Evolutionary conservation across 1,140 invertebrate species (phyloP).

Genomic region (Lepeophtheirus salmonis): DNA sequence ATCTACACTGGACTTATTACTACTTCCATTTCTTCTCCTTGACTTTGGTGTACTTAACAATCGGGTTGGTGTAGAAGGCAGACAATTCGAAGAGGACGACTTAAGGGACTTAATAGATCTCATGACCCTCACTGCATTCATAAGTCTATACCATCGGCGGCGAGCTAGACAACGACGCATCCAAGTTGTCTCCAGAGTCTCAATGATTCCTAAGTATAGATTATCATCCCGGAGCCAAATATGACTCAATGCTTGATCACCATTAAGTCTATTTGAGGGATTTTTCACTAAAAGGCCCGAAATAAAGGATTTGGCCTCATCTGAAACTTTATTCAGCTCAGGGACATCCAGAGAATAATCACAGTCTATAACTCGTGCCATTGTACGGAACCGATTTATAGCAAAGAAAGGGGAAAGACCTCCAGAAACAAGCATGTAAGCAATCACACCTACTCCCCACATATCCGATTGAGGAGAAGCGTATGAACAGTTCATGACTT

Average conservation of each 20-base stretch:
- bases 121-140: slow-evolving; percentile 3
- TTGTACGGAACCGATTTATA: slow-evolving; percentile 7
- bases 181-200: slow-evolving; percentile 11
- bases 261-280: background rate
- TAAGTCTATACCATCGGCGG: slow-evolving; percentile 6
- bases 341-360: slow-evolving; percentile 7
- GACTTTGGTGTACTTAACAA: too few relatives aligned
- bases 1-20: background rate
- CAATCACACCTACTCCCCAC: slow-evolving; percentile 14
- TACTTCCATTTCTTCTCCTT: too few relatives aligned
- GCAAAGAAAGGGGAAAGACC: slow-evolving; percentile 13
- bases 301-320: slow-evolving; percentile 1
- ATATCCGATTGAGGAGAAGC: background rate
- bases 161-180: slow-evolving; percentile 15
- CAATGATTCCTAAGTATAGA: slow-evolving; percentile 3
- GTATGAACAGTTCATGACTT: slow-evolving; percentile 10
- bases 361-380: slow-evolving; percentile 4
- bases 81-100: too few relatives aligned
- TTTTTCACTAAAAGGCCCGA: slow-evolving; percentile 1
- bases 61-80: too few relatives aligned
- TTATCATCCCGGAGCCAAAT: slow-evolving; percentile 1
- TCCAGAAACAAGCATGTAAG: slow-evolving; percentile 6
- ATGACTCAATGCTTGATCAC: background rate
- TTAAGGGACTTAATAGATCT: background rate
- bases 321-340: background rate